Base-by-base conservation (phyloP, 2,797 vertebrate genomes). In the Melanotaenia pygmaea region DNA sequence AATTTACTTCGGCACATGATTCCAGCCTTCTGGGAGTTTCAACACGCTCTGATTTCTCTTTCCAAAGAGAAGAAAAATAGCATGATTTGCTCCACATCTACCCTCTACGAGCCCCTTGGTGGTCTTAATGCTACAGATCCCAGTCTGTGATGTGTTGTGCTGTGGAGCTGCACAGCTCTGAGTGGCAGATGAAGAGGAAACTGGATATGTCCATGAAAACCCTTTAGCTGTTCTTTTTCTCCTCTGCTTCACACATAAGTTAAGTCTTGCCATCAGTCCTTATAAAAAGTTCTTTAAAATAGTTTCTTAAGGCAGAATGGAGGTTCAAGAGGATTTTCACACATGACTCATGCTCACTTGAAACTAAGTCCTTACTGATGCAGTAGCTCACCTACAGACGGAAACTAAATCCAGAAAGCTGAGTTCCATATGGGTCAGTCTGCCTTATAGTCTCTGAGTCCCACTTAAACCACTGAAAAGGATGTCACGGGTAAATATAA, bases 1-100 rank as follows among this genome's bases (percentile, higher is more conserved):
- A 89, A 89, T 87, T 81, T 79, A 81, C 84, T 91, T 86, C 63
- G 79, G 76, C 83, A 86, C 85, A 87, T 83, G 77, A 85, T 76
- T 79, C 57, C 60, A 73, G 79, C 75, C 90, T 86, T 84, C 63
- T 65, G 83, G 86, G 91, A 91, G 67, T 67, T 76, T 60, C 32
- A 56, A 70, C 81, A 76, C 18, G 56, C 85, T 85, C 74, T 51
- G 77, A 67, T 81, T 82, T 86, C 76, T 79, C 75, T 72, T 86
- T 81, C 79, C 74, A 83, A 67, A 71, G 59, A 74, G 67, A 45
- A 72, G 63, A 80, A 77, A 86, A 82, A 78, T 24, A 67, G 18
- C 78, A 71, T 4, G 11, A 73, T 85, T 77, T 79, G 59, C 72
- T 61, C 76, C 68, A 71, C 43, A 20, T 62, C 68, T 69, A 54